These are phyloP conservation scores for Diachrysia chrysitis DNA, from an alignment of 2,888 invertebrate genomes.

Conservation along the genomic window DNA sequence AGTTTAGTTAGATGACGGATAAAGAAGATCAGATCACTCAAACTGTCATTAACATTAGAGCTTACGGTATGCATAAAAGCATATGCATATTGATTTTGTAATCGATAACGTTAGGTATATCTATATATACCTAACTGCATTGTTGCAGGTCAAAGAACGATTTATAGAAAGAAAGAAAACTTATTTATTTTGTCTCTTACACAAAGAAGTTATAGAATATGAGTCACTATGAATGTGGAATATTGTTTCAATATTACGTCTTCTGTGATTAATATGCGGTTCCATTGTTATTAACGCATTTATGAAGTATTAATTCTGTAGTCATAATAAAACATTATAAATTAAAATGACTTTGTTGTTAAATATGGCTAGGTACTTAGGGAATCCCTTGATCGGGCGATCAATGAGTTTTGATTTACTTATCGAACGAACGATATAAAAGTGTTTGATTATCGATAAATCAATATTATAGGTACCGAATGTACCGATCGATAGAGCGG, in stretches of 20 bases:
- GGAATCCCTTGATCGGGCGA: neutral
- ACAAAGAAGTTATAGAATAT: constrained; percentile 13
- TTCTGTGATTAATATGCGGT: constrained; percentile 3
- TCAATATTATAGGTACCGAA: neutral
- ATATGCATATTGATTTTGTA: neutral
- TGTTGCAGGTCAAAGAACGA: constrained; percentile 13
- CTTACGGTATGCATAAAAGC: neutral
- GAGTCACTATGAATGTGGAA: constrained; percentile 17
- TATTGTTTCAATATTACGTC: constrained; percentile 2
- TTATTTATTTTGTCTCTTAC: too few relatives aligned
- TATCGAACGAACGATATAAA: neutral
- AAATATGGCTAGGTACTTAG: neutral
- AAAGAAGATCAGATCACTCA: too few relatives aligned
- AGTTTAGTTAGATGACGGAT: too few relatives aligned
- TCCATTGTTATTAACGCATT: constrained; percentile 10
- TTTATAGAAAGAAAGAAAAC: too few relatives aligned
- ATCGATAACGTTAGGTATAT: constrained; percentile 3
- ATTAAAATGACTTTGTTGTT: neutral
- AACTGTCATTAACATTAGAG: neutral
- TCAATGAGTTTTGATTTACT: neutral
- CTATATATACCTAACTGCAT: too few relatives aligned
- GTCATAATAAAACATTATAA: neutral
- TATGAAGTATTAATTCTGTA: neutral
- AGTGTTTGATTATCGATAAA: neutral
- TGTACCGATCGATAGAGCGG: neutral